Evolutionary conservation across 2,888 invertebrate genomes (phyloP).

Genomic region (Pandemis cinnamomeana): DNA sequence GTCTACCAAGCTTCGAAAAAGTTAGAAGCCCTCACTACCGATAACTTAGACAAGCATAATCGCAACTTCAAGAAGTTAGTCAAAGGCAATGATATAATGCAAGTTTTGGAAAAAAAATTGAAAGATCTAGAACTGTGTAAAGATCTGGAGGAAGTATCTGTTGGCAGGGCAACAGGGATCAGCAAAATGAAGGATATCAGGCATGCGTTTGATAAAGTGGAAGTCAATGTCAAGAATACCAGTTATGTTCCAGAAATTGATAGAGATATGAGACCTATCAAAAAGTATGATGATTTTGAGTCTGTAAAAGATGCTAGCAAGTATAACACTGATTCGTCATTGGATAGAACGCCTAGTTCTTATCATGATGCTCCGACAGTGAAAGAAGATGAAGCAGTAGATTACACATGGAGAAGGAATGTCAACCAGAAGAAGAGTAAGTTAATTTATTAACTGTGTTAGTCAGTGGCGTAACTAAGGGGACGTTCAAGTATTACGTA

Average conservation of each 20-base stretch:
- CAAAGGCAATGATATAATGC: conserved; percentile 34
- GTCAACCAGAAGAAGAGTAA: conserved; percentile 1
- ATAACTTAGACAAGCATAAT: conserved; percentile 52
- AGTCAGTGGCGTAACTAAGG: too few species aligned
- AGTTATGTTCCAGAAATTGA: not conserved
- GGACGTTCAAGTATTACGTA: too few species aligned
- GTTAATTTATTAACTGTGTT: not conserved
- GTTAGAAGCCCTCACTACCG: conserved; percentile 51
- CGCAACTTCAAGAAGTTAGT: conserved; percentile 16
- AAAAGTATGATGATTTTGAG: not conserved
- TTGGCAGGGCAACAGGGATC: conserved; percentile 53
- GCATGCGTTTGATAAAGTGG: conserved; percentile 17
- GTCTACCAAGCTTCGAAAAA: conserved; percentile 50
- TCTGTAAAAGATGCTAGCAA: not conserved
- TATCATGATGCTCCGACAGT: not conserved
- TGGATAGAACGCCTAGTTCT: not conserved
- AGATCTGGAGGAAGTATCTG: conserved; percentile 59
- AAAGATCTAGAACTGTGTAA: conserved; percentile 63
- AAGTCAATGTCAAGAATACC: not conserved
- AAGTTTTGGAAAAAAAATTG: conserved; percentile 54
- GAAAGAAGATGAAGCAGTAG: not conserved
- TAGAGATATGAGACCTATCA: not conserved
- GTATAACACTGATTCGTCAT: not conserved
- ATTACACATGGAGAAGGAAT: not conserved
- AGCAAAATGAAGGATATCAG: conserved; percentile 21